These are phyloP conservation scores for Therioaphis trifolii DNA, from an alignment of 2,888 invertebrate genomes.

Conservation along the genomic window DNA sequence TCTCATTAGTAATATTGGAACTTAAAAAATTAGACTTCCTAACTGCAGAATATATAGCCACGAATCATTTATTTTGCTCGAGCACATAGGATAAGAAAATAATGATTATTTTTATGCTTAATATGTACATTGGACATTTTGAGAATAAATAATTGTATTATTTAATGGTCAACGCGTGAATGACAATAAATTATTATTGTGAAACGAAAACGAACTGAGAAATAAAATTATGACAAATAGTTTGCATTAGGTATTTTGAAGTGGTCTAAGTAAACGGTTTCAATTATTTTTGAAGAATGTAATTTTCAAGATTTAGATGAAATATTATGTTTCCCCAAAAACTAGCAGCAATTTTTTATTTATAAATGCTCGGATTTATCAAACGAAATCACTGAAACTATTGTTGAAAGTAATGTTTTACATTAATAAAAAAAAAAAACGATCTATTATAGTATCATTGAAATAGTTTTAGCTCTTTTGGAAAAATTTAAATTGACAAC, in stretches of 20 bases:
- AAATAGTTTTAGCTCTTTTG: conserved; percentile 43
- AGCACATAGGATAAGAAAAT: conserved; percentile 50
- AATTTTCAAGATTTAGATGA: conserved; percentile 20
- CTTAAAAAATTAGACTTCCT: conserved; percentile 28
- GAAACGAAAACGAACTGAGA: conserved; percentile 11
- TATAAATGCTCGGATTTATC: background rate
- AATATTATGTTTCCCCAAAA: background rate
- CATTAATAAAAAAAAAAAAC: conserved; percentile 22
- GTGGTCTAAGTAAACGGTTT: conserved; percentile 37
- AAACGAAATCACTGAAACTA: conserved; percentile 37
- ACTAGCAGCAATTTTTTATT: conserved; percentile 1
- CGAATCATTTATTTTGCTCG: conserved; percentile 28
- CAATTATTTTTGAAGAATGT: conserved; percentile 5
- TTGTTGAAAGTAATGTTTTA: conserved; percentile 32
- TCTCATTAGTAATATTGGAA: conserved; percentile 61
- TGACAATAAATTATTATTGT: conserved; percentile 38
- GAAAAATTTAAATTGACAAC: conserved; percentile 31
- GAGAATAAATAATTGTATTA: conserved; percentile 38
- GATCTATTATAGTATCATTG: conserved; percentile 19
- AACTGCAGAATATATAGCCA: conserved; percentile 23
- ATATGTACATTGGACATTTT: conserved; percentile 33
- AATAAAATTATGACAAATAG: conserved; percentile 27
- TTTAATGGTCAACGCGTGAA: conserved; percentile 23
- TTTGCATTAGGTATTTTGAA: conserved; percentile 22
- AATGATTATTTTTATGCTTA: conserved; percentile 47